phyloP scores from a whole-genome alignment of 2,888 invertebrate species.

The Maniola hyperantus region DNA sequence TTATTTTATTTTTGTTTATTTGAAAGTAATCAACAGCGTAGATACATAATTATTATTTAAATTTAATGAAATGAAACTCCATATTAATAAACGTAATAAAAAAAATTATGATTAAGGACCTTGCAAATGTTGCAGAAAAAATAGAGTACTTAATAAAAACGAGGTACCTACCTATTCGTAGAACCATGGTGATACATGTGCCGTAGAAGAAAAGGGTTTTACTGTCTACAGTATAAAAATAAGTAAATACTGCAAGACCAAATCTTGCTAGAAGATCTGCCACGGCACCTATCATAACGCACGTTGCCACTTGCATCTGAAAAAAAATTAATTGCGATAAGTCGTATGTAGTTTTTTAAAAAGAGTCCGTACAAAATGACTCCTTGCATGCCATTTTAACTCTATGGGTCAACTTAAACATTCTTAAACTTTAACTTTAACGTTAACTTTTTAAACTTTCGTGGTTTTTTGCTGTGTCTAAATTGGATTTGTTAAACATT shows the following conservation, averaged over 20 bases:
- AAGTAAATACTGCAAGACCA: slow-evolving; percentile 83
- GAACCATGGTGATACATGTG: slow-evolving; percentile 85
- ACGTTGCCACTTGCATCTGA: slow-evolving; percentile 84
- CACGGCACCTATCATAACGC: slow-evolving; percentile 87
- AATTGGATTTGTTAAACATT: too few species aligned
- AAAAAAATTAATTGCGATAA: slow-evolving; percentile 35
- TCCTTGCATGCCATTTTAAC: too few species aligned
- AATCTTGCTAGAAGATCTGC: slow-evolving; percentile 87
- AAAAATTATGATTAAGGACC: too few species aligned
- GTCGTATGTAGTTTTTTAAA: not conserved
- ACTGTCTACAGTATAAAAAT: slow-evolving; percentile 84
- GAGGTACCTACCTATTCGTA: slow-evolving; percentile 82
- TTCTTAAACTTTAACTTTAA: too few species aligned
- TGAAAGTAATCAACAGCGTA: too few species aligned
- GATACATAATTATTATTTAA: too few species aligned
- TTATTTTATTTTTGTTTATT: too few species aligned
- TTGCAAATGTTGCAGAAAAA: not conserved
- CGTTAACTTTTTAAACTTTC: too few species aligned
- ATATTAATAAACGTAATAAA: not conserved
- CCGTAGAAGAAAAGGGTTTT: slow-evolving; percentile 85
- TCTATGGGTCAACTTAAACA: too few species aligned
- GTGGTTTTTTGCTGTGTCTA: too few species aligned
- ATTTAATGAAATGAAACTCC: too few species aligned
- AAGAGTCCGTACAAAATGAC: too few species aligned
- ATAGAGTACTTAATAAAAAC: not conserved